Percentiles rank a stretch among this genome's conserved stretches.
Evolutionary conservation across 2,888 invertebrate genomes (phyloP).

Genomic region (Leucophora obtusa): DNA sequence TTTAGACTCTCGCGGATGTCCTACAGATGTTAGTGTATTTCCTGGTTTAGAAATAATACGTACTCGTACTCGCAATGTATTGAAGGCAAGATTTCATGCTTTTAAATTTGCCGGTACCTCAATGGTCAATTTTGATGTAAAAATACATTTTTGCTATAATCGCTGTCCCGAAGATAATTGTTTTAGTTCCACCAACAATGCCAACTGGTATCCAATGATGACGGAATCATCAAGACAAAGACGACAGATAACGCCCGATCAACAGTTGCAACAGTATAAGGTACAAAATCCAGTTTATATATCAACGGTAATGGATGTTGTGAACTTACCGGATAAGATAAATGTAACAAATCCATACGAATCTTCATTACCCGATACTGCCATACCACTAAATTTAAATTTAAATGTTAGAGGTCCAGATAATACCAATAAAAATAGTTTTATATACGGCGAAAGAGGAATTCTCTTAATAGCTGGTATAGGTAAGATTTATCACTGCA

Average conservation of each 20-base stretch:
- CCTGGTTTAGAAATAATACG: conserved; percentile 78
- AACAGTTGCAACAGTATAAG: conserved; percentile 64
- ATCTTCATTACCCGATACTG: conserved; percentile 40
- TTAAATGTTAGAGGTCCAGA: conserved; percentile 83
- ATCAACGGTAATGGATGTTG: conserved; percentile 74
- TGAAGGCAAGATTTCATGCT: conserved; percentile 86
- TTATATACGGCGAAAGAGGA: conserved; percentile 82
- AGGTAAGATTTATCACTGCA: conserved; percentile 75
- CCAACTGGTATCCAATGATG: conserved; percentile 43
- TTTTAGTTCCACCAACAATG: conserved; percentile 67
- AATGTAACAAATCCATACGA: neutral
- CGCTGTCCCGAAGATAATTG: conserved; percentile 84
- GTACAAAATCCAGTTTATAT: conserved; percentile 76
- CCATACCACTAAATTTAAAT: conserved; percentile 80
- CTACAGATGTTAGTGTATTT: conserved; percentile 83
- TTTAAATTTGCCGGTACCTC: conserved; percentile 93
- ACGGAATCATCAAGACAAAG: conserved; percentile 31
- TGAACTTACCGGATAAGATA: conserved; percentile 25
- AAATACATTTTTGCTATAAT: conserved; percentile 88
- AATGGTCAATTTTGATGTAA: conserved; percentile 88
- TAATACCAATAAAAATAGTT: conserved; percentile 78
- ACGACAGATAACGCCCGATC: conserved; percentile 38
- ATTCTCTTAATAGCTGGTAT: conserved; percentile 81
- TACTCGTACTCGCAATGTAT: conserved; percentile 74
- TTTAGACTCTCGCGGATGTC: conserved; percentile 89